Conservation (phyloP, 2,113 vertebrate species). For the Pangasianodon gigas region DNA sequence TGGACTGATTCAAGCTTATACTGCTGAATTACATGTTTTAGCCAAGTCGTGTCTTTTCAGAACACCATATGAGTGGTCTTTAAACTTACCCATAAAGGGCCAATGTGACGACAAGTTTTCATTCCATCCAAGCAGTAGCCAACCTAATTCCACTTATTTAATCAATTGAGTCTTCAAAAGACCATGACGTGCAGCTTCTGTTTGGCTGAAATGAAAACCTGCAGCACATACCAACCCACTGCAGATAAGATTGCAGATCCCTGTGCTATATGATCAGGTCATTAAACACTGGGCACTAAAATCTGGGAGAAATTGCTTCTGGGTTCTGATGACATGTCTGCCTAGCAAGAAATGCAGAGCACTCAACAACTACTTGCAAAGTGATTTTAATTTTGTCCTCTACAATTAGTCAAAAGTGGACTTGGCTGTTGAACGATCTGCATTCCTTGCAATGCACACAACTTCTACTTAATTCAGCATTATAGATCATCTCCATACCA, state of each 20-base stretch:
- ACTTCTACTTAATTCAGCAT: background rate
- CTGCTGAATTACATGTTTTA: background rate
- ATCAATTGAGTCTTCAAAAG: background rate
- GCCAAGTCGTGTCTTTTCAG: background rate
- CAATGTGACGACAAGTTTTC: background rate
- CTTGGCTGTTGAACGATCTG: background rate
- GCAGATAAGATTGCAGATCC: background rate
- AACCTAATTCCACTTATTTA: conserved; percentile 4
- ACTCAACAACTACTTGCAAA: background rate
- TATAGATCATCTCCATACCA: background rate
- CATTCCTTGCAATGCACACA: background rate
- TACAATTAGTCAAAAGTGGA: background rate
- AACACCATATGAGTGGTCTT: background rate
- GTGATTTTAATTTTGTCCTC: background rate
- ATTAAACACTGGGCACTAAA: background rate
- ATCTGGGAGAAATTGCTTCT: background rate
- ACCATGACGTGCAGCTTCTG: background rate
- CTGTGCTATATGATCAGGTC: background rate
- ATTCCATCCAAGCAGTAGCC: background rate
- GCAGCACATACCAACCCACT: background rate
- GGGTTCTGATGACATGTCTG: background rate
- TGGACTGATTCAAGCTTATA: background rate
- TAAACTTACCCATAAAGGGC: background rate
- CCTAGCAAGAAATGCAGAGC: background rate
- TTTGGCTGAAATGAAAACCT: conserved; percentile 1